Percentiles rank a stretch among this genome's conserved stretches.
phyloP scores from a whole-genome alignment of 2,888 invertebrate genomes.

The Polyommatus iphigenia region DNA sequence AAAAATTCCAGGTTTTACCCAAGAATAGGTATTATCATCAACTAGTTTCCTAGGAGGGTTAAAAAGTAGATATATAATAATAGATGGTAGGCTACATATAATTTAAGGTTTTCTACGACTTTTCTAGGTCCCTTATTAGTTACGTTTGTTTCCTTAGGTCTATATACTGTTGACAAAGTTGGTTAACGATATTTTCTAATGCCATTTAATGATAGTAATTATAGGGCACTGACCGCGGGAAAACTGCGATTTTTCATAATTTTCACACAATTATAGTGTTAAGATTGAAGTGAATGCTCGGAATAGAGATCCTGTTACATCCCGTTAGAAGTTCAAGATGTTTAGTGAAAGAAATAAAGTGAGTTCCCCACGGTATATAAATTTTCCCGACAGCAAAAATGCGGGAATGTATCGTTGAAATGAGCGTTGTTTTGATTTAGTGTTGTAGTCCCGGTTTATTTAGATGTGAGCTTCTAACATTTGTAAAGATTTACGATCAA shows the following conservation, averaged over 20 bases:
- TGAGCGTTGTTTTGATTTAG: slow-evolving; percentile 12
- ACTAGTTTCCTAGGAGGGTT: too few species aligned
- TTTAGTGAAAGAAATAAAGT: slow-evolving; percentile 9
- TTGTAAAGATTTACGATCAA: slow-evolving; percentile 8
- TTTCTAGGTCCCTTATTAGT: too few species aligned
- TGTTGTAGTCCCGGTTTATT: background rate
- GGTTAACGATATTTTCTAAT: background rate
- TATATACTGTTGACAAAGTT: too few species aligned
- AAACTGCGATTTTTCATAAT: slow-evolving; percentile 4
- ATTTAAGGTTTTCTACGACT: too few species aligned
- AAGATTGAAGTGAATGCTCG: background rate
- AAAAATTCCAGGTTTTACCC: too few species aligned
- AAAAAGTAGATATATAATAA: too few species aligned
- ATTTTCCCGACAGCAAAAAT: slow-evolving; percentile 8
- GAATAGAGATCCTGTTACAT: background rate
- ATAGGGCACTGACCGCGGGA: background rate
- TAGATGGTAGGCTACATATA: too few species aligned
- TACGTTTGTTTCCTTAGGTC: too few species aligned
- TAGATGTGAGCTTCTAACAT: slow-evolving; percentile 9
- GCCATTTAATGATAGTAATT: slow-evolving; percentile 11
- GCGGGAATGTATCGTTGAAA: slow-evolving; percentile 13
- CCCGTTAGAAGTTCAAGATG: slow-evolving; percentile 2
- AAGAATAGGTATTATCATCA: too few species aligned
- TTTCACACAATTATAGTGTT: slow-evolving; percentile 9
- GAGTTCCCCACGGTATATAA: background rate